These are phyloP conservation scores for Diprion similis DNA, from an alignment of 1,140 invertebrate genomes.

Conservation along the genomic window DNA sequence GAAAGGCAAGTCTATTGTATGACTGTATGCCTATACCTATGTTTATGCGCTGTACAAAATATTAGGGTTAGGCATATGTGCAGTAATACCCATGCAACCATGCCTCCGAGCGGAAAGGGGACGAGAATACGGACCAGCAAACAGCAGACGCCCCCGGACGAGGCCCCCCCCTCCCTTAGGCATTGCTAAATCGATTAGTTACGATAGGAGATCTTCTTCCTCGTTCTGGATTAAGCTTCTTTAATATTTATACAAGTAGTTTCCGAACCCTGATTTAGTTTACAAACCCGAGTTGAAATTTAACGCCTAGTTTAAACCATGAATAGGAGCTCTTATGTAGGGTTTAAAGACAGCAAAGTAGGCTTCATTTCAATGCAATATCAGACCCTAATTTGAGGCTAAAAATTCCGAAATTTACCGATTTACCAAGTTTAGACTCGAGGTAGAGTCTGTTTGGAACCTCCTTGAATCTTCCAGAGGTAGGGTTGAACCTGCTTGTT, in stretches of 20 bases:
- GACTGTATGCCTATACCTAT: not conserved
- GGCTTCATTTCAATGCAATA: too few relatives aligned
- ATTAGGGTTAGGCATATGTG: slow-evolving; percentile 1
- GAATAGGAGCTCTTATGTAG: too few relatives aligned
- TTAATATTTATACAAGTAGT: not conserved
- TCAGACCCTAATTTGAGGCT: too few relatives aligned
- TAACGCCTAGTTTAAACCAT: too few relatives aligned
- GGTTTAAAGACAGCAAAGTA: too few relatives aligned
- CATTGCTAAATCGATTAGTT: slow-evolving; percentile 1
- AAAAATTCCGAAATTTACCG: too few relatives aligned
- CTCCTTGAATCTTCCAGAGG: too few relatives aligned
- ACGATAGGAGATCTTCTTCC: not conserved
- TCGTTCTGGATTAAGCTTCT: not conserved
- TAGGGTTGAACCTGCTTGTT: too few relatives aligned
- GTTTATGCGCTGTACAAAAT: not conserved
- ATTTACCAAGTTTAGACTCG: too few relatives aligned
- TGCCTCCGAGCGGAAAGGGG: not conserved
- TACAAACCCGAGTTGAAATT: too few relatives aligned
- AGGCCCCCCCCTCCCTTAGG: not conserved
- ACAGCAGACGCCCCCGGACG: not conserved
- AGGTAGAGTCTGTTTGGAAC: too few relatives aligned
- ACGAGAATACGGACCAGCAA: not conserved
- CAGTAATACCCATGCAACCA: not conserved
- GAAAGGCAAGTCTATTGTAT: not conserved
- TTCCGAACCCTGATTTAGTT: too few relatives aligned